Conservation (phyloP, 2,797 vertebrate genomes). For the Lateolabrax maculatus region DNA sequence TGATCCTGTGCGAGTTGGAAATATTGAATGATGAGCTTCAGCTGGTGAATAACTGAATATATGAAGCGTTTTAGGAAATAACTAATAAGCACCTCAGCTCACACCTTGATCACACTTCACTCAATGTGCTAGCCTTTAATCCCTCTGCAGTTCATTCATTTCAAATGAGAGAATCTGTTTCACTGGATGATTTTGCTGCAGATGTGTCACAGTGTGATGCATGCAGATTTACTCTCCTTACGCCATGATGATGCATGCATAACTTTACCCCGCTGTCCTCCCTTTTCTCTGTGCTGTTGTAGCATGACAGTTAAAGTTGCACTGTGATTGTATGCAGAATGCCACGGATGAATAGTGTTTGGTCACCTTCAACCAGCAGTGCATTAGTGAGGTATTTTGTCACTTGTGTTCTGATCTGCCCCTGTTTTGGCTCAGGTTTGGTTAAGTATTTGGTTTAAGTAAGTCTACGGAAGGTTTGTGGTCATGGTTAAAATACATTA, state of each 20-base stretch:
- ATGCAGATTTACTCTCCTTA: conserved; percentile 3
- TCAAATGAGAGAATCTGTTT: conserved; percentile 24
- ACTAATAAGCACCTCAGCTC: conserved; percentile 13
- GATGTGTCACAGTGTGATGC: conserved; percentile 5
- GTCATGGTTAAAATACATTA: too few relatives aligned
- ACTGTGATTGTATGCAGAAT: neutral
- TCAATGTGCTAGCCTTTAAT: conserved; percentile 25
- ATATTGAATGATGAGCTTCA: neutral
- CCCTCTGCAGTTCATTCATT: neutral
- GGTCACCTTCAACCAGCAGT: neutral
- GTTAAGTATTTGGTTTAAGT: too few relatives aligned
- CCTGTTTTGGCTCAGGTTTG: too few relatives aligned
- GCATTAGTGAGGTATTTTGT: neutral
- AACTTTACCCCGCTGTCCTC: neutral
- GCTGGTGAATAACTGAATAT: conserved; percentile 5
- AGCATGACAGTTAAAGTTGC: neutral
- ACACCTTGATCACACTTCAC: conserved; percentile 3
- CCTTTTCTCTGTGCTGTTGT: neutral
- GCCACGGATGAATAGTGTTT: neutral
- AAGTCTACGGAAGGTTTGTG: too few relatives aligned
- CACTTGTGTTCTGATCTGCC: too few relatives aligned
- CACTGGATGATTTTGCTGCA: conserved; percentile 11
- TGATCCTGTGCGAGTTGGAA: neutral
- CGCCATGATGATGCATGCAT: neutral
- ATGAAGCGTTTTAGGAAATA: conserved; percentile 16